Percentiles rank a stretch among this genome's conserved stretches.
Conservation (phyloP, 1,140 invertebrate genomes). For the Amyelois transitella region DNA sequence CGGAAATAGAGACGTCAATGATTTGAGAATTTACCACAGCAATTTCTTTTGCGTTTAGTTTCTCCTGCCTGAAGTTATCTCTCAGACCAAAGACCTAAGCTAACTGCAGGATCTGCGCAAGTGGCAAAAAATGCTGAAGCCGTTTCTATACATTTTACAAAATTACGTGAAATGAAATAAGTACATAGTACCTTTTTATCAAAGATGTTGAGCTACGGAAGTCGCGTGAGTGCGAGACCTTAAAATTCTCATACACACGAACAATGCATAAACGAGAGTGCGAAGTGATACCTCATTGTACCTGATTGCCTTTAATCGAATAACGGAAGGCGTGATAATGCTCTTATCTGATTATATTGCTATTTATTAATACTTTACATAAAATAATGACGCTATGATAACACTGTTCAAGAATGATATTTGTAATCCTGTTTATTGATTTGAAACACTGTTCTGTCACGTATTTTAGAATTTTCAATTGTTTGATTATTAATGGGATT, state of each 20-base stretch:
- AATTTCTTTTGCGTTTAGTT: no score
- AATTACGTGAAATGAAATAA: no score
- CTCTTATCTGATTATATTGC: background rate
- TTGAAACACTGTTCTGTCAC: background rate
- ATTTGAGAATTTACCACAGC: no score
- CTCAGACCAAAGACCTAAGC: no score
- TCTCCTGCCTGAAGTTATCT: no score
- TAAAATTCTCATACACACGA: background rate
- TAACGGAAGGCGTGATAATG: background rate
- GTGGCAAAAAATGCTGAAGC: no score
- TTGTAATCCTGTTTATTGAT: background rate
- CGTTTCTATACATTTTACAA: no score
- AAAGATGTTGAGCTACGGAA: background rate
- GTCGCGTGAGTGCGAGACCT: background rate
- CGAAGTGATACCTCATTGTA: background rate
- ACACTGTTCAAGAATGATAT: background rate
- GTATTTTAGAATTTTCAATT: background rate
- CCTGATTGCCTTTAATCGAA: background rate
- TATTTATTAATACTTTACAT: background rate
- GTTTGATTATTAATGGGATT: no score
- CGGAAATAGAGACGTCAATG: no score
- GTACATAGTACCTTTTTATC: no score
- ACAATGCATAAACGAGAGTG: slow-evolving; percentile 19
- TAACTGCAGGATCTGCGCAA: no score
- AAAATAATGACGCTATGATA: background rate